A percentile compares a stretch with the other conserved stretches of the same genome.
Evolutionary conservation across 2,888 invertebrate species (phyloP).

Genomic region (Tyria jacobaeae): DNA sequence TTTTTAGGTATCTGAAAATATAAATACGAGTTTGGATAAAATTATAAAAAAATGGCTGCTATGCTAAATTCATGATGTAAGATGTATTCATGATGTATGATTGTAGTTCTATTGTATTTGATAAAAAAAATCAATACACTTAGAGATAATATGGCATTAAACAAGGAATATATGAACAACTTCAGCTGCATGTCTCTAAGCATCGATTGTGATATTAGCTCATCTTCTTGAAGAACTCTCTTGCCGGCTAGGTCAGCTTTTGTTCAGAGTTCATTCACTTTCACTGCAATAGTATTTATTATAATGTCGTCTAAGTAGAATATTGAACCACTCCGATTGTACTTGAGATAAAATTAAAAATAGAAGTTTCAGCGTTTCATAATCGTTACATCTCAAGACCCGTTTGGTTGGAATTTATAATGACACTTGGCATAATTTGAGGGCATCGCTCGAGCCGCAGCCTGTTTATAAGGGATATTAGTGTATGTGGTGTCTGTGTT

Average conservation of each 20-base stretch:
- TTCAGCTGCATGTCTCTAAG: neutral
- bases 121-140: neutral
- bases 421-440: conserved; percentile 74
- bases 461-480: conserved; percentile 44
- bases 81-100: no score
- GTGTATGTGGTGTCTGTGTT: conserved; percentile 25
- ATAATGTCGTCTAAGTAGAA: conserved; percentile 40
- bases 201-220: neutral
- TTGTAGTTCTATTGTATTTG: neutral
- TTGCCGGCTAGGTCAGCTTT: conserved; percentile 37
- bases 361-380: conserved; percentile 63
- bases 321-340: conserved; percentile 42
- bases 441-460: conserved; percentile 44
- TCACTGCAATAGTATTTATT: conserved; percentile 25
- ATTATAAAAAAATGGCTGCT: conserved; percentile 15
- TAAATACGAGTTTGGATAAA: conserved; percentile 12
- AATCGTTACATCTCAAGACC: conserved; percentile 61
- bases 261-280: conserved; percentile 37
- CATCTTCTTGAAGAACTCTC: conserved; percentile 10
- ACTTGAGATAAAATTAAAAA: conserved; percentile 55
- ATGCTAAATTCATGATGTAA: conserved; percentile 23
- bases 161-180: neutral
- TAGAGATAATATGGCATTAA: neutral
- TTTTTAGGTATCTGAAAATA: conserved; percentile 31
- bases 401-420: conserved; percentile 66